Percentiles rank a stretch among this genome's conserved stretches.
These are phyloP conservation scores for Protobothrops mucrosquamatus DNA, from an alignment of 2,113 vertebrate genomes.

Conservation along the genomic window DNA sequence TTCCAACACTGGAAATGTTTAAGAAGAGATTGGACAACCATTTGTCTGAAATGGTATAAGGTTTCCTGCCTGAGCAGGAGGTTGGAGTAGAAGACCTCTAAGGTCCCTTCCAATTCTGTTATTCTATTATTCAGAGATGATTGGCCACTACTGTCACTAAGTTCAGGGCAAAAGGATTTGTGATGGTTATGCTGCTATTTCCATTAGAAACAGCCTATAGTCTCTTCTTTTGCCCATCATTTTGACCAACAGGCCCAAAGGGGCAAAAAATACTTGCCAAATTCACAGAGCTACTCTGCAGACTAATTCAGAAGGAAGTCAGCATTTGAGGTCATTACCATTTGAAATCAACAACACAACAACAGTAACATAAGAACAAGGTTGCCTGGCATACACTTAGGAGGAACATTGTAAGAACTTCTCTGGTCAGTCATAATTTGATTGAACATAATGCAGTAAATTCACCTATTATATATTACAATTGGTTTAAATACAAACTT, in stretches of 20 bases:
- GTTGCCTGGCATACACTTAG: background rate
- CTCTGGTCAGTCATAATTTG: background rate
- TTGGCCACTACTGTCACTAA: background rate
- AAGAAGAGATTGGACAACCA: no score
- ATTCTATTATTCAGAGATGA: background rate
- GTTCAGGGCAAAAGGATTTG: background rate
- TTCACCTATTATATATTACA: background rate
- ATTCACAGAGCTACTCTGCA: background rate
- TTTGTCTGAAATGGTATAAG: no score
- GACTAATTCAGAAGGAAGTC: background rate
- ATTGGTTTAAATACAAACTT: background rate
- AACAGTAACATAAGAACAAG: background rate
- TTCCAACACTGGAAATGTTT: no score
- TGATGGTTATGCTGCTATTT: background rate
- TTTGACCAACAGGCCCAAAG: background rate
- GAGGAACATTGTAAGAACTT: background rate
- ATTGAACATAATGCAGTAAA: background rate
- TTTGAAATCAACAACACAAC: background rate
- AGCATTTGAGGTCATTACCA: background rate
- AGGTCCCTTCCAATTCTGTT: no score
- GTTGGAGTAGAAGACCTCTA: no score
- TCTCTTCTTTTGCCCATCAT: background rate
- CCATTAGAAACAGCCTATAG: background rate
- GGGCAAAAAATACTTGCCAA: background rate
- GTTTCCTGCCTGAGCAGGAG: no score